Conservation (phyloP, 2,113 vertebrate genomes). For the Egretta garzetta region DNA sequence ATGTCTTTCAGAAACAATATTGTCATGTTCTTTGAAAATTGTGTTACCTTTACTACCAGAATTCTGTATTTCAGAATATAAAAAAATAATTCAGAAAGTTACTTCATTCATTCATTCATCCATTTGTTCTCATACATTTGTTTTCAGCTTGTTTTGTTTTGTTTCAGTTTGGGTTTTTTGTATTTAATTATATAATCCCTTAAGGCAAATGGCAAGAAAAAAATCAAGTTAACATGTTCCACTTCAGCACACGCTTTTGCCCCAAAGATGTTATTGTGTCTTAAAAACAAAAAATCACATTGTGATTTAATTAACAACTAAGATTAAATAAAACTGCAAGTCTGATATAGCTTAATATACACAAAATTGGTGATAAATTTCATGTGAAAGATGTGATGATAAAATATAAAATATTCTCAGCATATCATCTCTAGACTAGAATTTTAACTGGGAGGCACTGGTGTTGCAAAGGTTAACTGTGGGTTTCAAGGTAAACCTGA, state of each 20-base stretch:
- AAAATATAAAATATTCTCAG: background rate
- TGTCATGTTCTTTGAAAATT: background rate
- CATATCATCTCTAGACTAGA: background rate
- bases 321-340: constrained; percentile 18
- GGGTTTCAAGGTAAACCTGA: background rate
- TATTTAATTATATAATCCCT: constrained; percentile 53
- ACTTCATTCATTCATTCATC: background rate
- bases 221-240: constrained; percentile 5
- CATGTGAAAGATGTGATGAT: background rate
- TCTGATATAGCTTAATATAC: constrained; percentile 34
- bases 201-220: background rate
- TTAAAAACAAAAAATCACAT: constrained; percentile 52
- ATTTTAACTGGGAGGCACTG: background rate
- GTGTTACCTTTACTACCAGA: background rate
- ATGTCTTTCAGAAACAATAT: background rate
- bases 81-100: background rate
- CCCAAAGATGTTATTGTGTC: constrained; percentile 42
- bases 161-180: background rate
- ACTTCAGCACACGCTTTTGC: constrained; percentile 41
- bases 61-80: background rate
- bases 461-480: background rate
- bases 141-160: background rate
- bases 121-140: background rate
- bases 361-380: background rate
- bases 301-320: constrained; percentile 57